Evolutionary conservation across 2,797 vertebrate genomes (phyloP).

Genomic region (Graptemys geographica): DNA sequence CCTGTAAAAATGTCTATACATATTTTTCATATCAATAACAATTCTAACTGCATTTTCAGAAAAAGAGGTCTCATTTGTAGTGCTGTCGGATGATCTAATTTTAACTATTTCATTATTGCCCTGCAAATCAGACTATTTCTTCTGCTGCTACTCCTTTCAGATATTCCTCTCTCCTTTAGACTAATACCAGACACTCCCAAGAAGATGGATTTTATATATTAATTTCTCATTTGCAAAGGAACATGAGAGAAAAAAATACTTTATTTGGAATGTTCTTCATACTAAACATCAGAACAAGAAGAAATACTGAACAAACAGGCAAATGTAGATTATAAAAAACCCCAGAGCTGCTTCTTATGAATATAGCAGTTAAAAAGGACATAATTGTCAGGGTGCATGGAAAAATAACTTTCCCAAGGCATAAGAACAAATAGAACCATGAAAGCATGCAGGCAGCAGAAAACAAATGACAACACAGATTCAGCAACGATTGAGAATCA

Average conservation of each 20-base stretch:
- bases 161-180: not conserved
- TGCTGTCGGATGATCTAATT: not conserved
- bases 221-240: not conserved
- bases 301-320: not conserved
- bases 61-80: not conserved
- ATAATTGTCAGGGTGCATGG: not conserved
- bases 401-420: not conserved
- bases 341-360: not conserved
- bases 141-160: not conserved
- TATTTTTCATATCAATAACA: not conserved
- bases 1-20: not conserved
- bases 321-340: not conserved
- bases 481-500: not conserved
- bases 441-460: not conserved
- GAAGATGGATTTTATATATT: not conserved
- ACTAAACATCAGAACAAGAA: not conserved
- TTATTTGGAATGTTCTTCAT: not conserved
- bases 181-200: not conserved
- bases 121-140: not conserved
- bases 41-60: slow-evolving; percentile 11
- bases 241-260: rapidly evolving
- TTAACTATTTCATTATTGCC: not conserved
- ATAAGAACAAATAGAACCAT: not conserved
- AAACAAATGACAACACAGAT: not conserved
- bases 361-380: not conserved